A percentile compares a stretch with the other conserved stretches of the same genome.
phyloP scores from a whole-genome alignment of 2,113 vertebrate species.

The Morone chrysops region DNA sequence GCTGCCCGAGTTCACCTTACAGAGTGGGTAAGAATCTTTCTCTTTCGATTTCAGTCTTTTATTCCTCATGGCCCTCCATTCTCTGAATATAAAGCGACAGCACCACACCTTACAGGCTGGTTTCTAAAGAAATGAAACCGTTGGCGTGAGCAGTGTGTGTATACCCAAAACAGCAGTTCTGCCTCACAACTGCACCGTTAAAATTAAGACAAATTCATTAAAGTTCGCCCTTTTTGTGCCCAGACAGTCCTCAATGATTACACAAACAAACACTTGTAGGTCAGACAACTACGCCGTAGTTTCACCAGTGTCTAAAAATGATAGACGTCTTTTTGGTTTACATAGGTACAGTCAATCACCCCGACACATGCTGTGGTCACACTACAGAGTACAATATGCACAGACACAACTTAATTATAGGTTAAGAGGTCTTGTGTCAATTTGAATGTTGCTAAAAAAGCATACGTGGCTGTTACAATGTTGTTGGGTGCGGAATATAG shows the following conservation, averaged over 20 bases:
- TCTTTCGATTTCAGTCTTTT: background rate
- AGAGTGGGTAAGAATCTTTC: slow-evolving; percentile 75
- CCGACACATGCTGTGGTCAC: too few relatives aligned
- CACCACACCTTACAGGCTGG: background rate
- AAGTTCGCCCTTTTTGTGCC: background rate
- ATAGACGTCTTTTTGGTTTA: background rate
- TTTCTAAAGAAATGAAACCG: background rate
- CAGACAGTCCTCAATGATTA: background rate
- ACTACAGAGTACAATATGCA: too few relatives aligned
- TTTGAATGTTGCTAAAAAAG: too few relatives aligned
- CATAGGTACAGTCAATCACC: background rate
- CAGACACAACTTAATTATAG: too few relatives aligned
- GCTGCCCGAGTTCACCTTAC: slow-evolving; percentile 80
- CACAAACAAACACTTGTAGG: too few relatives aligned
- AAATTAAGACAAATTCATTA: background rate
- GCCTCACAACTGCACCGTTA: background rate
- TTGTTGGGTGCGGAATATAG: background rate
- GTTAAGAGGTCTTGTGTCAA: too few relatives aligned
- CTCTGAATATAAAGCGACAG: background rate
- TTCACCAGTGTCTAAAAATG: background rate
- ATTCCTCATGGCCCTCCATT: too few relatives aligned
- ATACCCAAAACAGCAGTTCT: background rate
- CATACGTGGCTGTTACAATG: too few relatives aligned
- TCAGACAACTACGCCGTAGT: too few relatives aligned
- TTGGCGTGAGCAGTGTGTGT: background rate